Evolutionary conservation across 2,888 invertebrate genomes (phyloP), one percentile per base, ranked within the genome.

Genomic region (Drosophila putrida): DNA sequence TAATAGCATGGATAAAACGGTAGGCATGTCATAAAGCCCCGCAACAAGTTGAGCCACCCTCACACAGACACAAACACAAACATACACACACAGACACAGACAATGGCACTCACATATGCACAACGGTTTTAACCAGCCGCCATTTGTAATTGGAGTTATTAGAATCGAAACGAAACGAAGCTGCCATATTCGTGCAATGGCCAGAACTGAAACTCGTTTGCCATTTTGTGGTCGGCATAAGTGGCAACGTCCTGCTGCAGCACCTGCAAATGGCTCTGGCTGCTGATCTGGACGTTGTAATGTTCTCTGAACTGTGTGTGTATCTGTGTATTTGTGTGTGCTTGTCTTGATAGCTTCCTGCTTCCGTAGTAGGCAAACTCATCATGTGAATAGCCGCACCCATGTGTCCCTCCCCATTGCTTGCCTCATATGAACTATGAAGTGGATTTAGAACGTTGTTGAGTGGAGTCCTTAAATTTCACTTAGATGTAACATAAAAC

Each of bases 391-490:
- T 65, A 71, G 88, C 72, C 65, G 57, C 65, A 51, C 64, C 59
- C 54, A 55, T 51, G 38, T 51, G 50, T 57, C 33, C 49, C 43
- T 13, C 39, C 35, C 20, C 36, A 5, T 5, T 36, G 8, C 10
- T 0, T 20, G 5, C 4, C 28, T n/a, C 28, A 53, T 71, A 73
- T 67, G 70, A 89, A 78, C 78, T 87, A 81, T 89, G 75, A 66
- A 78, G 73, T 74, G 89, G 80, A 81, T 89, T 89, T 85, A 54
- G 76, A 69, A 61, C 63, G 80, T 65, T 78, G 83, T 86, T 78
- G 88, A 90, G 80, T 78, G 80, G 75, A 88, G 90, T 90, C 81
- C 88, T 88, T 89, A 89, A 86, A 90, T 90, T 89, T 88, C 88
- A 88, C 90, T 90, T 88, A 90, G 82, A 78, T 75, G 88, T 89